Evolutionary conservation across 2,888 invertebrate genomes (phyloP), one percentile per base, ranked within the genome.

Genomic region (Drosophila ochracea): DNA sequence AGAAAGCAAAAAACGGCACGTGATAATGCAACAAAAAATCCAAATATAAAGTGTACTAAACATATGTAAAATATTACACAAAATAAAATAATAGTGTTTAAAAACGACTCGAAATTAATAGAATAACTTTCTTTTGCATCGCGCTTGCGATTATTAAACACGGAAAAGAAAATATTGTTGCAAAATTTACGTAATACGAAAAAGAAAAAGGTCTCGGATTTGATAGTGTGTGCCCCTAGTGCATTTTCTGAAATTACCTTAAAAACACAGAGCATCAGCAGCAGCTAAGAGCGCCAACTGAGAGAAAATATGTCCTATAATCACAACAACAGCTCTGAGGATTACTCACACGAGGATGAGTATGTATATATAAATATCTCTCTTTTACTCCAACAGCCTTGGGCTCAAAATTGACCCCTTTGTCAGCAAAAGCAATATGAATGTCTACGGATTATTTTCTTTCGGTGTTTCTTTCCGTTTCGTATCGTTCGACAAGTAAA

Each of bases 321-420:
- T 60, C 76, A 66, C 78, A 86, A 69, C 80, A 83, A 80, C 70
- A 86, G 84, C 60, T 41, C 82, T 55, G 80, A 83, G 80, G 87
- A 80, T 72, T 73, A 83, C 70, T 57, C 90, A 73, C 74, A 68
- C 33, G 89, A 86, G 62, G 87, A 87, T 82, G 87, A 87, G 87
- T 87, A 89, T 73, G 87, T 87, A 57, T 61, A 52, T 28, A 35
- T 33, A 33, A 5, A n/a, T 30, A n/a, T 25, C 1, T 25, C 7
- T 7, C 25, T 47, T 11, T n/a, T 16, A 21, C 7, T 21, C 39
- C 13, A 7, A 16, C 25, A 47, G 25, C 28, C 65, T 59, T 60
- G 55, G 43, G 50, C 55, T n/a, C 50, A 28, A 63, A n/a, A 10
- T 13, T 19, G 1, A 25, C 16, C 28, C 19, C 39, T 37, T 43